phyloP scores from a whole-genome alignment of 2,888 invertebrate species.

The Heterodera filipjevi region DNA sequence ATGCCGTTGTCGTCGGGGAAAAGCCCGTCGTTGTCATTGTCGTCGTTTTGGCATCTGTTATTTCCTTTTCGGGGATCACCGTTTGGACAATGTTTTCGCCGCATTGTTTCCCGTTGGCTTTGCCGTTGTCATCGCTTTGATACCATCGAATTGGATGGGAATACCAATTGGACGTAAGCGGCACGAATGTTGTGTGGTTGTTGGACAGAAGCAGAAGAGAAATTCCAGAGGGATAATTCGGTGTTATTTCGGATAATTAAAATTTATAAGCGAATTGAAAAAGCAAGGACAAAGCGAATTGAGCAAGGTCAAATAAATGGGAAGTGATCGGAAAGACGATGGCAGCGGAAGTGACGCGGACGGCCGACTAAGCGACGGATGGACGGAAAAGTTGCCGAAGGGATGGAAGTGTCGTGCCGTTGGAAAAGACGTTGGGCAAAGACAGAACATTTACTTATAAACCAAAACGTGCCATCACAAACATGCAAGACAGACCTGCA shows the following conservation, averaged over 20 bases:
- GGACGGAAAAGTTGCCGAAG: neutral
- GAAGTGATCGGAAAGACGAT: neutral
- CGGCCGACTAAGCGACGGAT: neutral
- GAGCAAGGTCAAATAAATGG: neutral
- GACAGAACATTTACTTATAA: too few relatives aligned
- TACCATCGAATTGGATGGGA: neutral
- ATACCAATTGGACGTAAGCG: neutral
- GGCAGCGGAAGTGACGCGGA: neutral
- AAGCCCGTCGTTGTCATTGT: too few relatives aligned
- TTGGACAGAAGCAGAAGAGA: neutral
- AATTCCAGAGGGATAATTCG: neutral
- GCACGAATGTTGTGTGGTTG: neutral
- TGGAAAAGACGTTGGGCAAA: neutral
- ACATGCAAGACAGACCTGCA: constrained; percentile 49
- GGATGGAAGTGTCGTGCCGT: neutral
- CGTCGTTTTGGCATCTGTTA: neutral
- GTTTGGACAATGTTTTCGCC: neutral
- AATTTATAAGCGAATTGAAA: too few relatives aligned
- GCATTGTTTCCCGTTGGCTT: too few relatives aligned
- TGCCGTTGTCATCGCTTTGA: neutral
- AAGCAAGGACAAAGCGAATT: neutral
- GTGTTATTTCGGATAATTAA: too few relatives aligned
- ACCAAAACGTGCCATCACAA: constrained; percentile 60
- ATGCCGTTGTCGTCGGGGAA: neutral
- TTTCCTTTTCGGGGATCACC: neutral